Base-by-base conservation (phyloP, 2,888 invertebrate species). In the Agrochola lychnidis region DNA sequence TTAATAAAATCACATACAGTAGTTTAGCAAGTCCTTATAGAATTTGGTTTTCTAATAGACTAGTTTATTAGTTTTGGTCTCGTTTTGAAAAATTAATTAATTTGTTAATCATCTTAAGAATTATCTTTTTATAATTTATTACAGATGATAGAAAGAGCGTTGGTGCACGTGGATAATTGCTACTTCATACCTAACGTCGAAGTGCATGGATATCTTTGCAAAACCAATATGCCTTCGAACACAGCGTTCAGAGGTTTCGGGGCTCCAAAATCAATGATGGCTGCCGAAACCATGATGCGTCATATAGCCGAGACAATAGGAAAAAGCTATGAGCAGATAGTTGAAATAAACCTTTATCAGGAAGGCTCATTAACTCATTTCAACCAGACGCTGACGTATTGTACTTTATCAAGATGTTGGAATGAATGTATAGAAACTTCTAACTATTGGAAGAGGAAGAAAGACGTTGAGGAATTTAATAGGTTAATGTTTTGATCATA, bases 181-280 rank as follows among this genome's bases (percentile, higher is more conserved):
- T 99, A 99, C 93, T 97, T 97, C 86, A 97, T 99, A 87, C 98
- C 98, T 12, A 98, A 98, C 85, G 94, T 98, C 0, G 97, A 97
- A 85, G 97, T 98, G 0, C 96, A 95, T 42, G 98, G 98, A 1
- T 98, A 97, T 91, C 96, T 98, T 12, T 99, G 99, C 92, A 98
- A 97, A 94, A 99, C 99, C 0, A 99, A 99, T 95, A 94, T 98
- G 84, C 98, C 99, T 0, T 98, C 99, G 0, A 99, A 99, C 92
- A 99, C 99, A 0, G 99, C 99, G 0, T 99, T 99, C 91, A 97
- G 99, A 90, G 99, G 99, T 3, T 99, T 99, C 90, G 99, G 99
- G 3, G 98, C 98, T 0, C 99, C 99, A 0, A 98, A 99, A 93
- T 98, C 98, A 9, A 99, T 99, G 99, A 97, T 98, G 88, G 97